phyloP scores from a whole-genome alignment of 2,888 invertebrate genomes.

The Acholoe squamosa region DNA sequence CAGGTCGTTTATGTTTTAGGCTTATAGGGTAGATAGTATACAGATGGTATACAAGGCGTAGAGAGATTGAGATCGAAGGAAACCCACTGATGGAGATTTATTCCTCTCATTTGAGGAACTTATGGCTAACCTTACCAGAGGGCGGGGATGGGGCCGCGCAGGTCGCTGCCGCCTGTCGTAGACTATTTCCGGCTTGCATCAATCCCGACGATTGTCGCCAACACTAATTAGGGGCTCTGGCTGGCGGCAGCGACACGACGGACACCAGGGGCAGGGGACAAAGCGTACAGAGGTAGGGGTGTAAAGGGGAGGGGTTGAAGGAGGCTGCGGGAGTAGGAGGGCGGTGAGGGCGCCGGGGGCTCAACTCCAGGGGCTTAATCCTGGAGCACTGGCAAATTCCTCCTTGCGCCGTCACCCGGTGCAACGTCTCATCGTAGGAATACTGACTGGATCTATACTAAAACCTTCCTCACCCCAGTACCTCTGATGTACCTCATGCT shows the following conservation, averaged over 20 bases:
- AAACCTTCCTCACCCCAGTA: background rate
- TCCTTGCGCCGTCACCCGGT: background rate
- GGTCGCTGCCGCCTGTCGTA: conserved; percentile 31
- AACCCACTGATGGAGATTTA: conserved; percentile 41
- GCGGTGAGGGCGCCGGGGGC: background rate
- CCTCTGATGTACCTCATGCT: background rate
- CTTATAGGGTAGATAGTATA: background rate
- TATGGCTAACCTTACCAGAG: background rate
- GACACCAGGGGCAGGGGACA: conserved; percentile 14
- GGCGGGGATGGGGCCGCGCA: conserved; percentile 12
- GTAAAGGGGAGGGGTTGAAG: background rate
- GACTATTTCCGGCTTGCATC: conserved; percentile 4
- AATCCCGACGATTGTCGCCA: conserved; percentile 14
- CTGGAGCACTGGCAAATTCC: background rate
- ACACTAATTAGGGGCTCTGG: conserved; percentile 35
- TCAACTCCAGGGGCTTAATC: background rate
- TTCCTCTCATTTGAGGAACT: conserved; percentile 30
- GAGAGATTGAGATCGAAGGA: conserved; percentile 36
- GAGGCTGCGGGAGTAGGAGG: background rate
- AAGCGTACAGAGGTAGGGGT: background rate
- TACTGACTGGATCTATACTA: background rate
- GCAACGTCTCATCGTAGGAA: background rate
- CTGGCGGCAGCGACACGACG: background rate
- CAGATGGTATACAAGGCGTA: background rate
- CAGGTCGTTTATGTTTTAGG: background rate